Base-by-base conservation (phyloP, 35 echinoderm and acorn worm genomes). In the Stichopus chloronotus region DNA sequence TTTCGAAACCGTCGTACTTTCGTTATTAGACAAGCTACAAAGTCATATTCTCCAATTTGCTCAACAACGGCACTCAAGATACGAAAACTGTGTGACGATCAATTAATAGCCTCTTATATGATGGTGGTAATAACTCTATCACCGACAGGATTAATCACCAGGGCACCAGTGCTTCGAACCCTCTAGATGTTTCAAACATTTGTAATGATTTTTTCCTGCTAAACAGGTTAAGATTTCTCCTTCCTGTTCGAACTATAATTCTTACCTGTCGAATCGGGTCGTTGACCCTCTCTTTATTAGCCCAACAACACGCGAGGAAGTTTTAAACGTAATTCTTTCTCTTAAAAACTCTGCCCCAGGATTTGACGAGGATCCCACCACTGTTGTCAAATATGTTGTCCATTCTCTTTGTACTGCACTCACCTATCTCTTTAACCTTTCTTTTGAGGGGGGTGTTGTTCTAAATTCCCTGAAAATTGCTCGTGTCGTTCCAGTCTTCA, bases 201-300 rank as follows among this genome's bases (percentile, higher is more conserved):
- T 77, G n/a, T 77, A 77, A 77, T 77, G 72, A 77, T 43, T 43
- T 43, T 77, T 77, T 22, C 72, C 72, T 77, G 72, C 72, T 19
- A 77, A 19, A 19, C 72, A 77, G 72, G 8, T 25, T 77, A 77
- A 2, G 17, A 13, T 77, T 77, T 25, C 72, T 25, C 72, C 72
- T 77, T 25, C 72, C 8, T 17, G 16, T 7, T 77, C 0, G 4
- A 77, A 77, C 17, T 19, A 77, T 17, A 77, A 77, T 22, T 77
- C 72, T 7, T 77, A 77, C 25, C 8, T 77, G 72, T 13, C 5
- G 5, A 76, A 76, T 19, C 4, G 72, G 7, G 8, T 77, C 16
- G 72, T 19, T 17, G 72, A 77, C 72, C 25, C 16, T 77, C 8
- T 77, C 7, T 77, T 71, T n/a, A 71, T 71, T 71, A 71, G 65